Conservation (phyloP, 2,797 vertebrate genomes). For the Hozukius guyotensis region DNA sequence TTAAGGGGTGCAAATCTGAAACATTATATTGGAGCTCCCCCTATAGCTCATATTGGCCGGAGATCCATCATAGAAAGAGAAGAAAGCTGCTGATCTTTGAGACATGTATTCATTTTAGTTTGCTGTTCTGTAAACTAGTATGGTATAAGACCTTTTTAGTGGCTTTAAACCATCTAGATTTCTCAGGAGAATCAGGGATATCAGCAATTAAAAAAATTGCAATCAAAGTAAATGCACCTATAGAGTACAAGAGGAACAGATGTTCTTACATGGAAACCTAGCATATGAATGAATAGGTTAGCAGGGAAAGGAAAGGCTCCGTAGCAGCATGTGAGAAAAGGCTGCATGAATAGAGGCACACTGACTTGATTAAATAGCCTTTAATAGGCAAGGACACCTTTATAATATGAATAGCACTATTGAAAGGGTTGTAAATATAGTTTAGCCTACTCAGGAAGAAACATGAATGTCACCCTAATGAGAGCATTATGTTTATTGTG, state of each 20-base stretch:
- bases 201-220: not conserved
- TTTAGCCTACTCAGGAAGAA: not conserved
- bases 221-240: not conserved
- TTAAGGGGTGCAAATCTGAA: not conserved
- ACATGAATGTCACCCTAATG: constrained; percentile 14
- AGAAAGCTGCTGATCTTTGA: not conserved
- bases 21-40: constrained; percentile 63
- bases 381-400: not conserved
- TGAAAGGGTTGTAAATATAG: not conserved
- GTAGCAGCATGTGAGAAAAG: not conserved
- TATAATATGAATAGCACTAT: constrained; percentile 3
- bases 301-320: not conserved
- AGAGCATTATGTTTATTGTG: not conserved
- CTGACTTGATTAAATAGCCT: not conserved
- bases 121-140: not conserved
- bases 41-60: constrained; percentile 31
- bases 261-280: not conserved
- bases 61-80: not conserved
- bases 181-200: not conserved
- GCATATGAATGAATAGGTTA: not conserved
- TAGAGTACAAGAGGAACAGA: not conserved
- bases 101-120: not conserved
- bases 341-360: not conserved
- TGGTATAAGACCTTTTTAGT: not conserved
- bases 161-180: not conserved